Conservation (phyloP, 2,797 vertebrate species). For the Heliangelus exortis region DNA sequence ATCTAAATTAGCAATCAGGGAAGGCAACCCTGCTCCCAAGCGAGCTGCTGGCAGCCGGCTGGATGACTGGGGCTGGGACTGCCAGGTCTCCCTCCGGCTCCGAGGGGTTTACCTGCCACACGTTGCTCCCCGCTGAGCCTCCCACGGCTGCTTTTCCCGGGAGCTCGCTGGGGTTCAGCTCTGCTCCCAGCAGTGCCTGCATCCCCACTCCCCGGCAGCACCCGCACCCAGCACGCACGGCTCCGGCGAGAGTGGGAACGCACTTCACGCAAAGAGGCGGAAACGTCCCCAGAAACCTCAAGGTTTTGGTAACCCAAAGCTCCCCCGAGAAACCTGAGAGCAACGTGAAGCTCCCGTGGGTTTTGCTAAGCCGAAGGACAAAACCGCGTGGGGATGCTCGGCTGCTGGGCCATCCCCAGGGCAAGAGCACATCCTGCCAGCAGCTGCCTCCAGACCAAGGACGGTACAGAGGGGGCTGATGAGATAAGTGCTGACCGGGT, state of each 20-base stretch:
- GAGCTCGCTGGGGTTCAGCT: fast-evolving
- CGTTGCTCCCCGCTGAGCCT: background rate
- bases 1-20: constrained; percentile 82
- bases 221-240: fast-evolving
- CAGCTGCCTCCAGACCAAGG: background rate
- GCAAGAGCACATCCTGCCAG: fast-evolving
- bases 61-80: background rate
- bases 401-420: background rate
- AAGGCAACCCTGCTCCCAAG: constrained; percentile 65
- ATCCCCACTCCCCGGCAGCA: fast-evolving
- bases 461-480: fast-evolving
- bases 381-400: fast-evolving
- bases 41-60: background rate
- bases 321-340: fast-evolving
- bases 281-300: background rate
- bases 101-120: background rate
- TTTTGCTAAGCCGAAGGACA: background rate
- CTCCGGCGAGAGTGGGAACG: fast-evolving
- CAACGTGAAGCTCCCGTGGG: fast-evolving
- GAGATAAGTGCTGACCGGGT: background rate
- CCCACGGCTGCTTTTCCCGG: fast-evolving
- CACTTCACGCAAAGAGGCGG: background rate
- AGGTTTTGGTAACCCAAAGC: background rate
- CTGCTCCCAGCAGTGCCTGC: background rate
- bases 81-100: background rate